phyloP scores from a whole-genome alignment of 2,888 invertebrate genomes.

The Adelphocoris suturalis region DNA sequence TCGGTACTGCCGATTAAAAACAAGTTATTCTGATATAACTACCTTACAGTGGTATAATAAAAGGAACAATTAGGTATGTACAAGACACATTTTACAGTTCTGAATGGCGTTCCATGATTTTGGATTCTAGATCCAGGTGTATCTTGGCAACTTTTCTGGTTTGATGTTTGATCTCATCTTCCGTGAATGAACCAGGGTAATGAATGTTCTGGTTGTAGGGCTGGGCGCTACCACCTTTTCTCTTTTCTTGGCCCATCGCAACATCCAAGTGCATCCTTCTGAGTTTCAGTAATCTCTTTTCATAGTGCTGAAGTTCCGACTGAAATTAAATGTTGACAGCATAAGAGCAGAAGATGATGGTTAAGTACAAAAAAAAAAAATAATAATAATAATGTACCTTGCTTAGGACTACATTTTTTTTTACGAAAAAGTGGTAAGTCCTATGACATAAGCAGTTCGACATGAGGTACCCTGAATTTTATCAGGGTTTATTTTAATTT shows the following conservation, averaged over 20 bases:
- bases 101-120: slow-evolving; percentile 87
- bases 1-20: too few species aligned
- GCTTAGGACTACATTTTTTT: too few species aligned
- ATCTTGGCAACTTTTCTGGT: slow-evolving; percentile 91
- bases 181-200: slow-evolving; percentile 83
- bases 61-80: neutral
- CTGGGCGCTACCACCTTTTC: slow-evolving; percentile 78
- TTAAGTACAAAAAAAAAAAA: too few species aligned
- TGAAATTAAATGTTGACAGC: slow-evolving; percentile 77
- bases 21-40: too few species aligned
- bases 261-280: slow-evolving; percentile 90
- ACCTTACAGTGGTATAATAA: too few species aligned
- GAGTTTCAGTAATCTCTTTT: slow-evolving; percentile 90
- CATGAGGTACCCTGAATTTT: too few species aligned
- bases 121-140: slow-evolving; percentile 88
- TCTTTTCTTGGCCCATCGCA: slow-evolving; percentile 85
- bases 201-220: slow-evolving; percentile 84
- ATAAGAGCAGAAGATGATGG: too few species aligned
- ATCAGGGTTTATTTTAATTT: too few species aligned
- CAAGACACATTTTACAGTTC: slow-evolving; percentile 83
- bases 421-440: too few species aligned
- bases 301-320: slow-evolving; percentile 92
- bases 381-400: too few species aligned
- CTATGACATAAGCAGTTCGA: too few species aligned
- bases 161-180: slow-evolving; percentile 90